A percentile compares a stretch with the other conserved stretches of the same genome.
Evolutionary conservation across 1,140 invertebrate genomes (phyloP).

Genomic region (Plodia interpunctella): DNA sequence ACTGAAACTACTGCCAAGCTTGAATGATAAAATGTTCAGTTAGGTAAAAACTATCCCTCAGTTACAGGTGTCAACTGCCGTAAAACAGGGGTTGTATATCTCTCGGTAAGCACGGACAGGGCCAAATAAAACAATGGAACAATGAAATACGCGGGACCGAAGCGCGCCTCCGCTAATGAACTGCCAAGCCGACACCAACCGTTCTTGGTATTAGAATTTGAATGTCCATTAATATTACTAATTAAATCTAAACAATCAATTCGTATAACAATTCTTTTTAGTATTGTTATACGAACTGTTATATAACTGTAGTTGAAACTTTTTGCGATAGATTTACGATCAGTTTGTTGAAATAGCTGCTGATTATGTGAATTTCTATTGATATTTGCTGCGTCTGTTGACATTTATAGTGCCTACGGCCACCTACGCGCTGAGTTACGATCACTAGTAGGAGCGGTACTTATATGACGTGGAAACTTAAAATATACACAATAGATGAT

Average conservation of each 20-base stretch:
- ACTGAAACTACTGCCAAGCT: slow-evolving; percentile 20
- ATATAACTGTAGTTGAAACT: not conserved
- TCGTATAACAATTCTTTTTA: not conserved
- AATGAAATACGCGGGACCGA: slow-evolving; percentile 42
- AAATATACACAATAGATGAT: too few relatives aligned
- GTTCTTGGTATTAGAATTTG: slow-evolving; percentile 34
- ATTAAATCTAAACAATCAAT: slow-evolving; percentile 14
- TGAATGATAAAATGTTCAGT: slow-evolving; percentile 26
- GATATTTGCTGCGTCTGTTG: slow-evolving; percentile 7
- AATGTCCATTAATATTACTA: slow-evolving; percentile 22
- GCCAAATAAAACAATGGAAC: slow-evolving; percentile 47
- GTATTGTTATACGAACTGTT: too few relatives aligned
- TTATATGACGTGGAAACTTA: too few relatives aligned
- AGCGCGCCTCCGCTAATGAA: slow-evolving; percentile 42
- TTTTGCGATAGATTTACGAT: slow-evolving; percentile 10
- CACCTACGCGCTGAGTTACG: slow-evolving; percentile 11
- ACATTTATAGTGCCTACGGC: slow-evolving; percentile 10
- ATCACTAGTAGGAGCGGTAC: not conserved
- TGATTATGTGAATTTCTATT: slow-evolving; percentile 5
- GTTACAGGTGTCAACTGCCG: slow-evolving; percentile 29
- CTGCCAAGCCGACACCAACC: slow-evolving; percentile 25
- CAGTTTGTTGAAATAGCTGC: slow-evolving; percentile 10
- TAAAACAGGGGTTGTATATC: slow-evolving; percentile 31
- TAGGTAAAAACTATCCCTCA: slow-evolving; percentile 13
- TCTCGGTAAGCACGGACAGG: slow-evolving; percentile 38